phyloP scores from a whole-genome alignment of 2,888 invertebrate genomes.

The Monopis laevigella region DNA sequence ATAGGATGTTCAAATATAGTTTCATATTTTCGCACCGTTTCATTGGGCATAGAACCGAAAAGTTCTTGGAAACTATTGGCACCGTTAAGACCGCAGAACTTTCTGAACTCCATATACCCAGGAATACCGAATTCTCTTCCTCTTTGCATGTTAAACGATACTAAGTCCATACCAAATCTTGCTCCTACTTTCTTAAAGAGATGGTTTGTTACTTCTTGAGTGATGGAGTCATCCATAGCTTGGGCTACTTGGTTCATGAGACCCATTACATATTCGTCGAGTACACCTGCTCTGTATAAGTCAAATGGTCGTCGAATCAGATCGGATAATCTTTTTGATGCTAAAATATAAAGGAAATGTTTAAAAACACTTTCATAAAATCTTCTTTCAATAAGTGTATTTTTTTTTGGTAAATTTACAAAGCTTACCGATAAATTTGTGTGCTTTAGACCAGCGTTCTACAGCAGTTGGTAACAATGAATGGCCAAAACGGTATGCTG shows the following conservation, averaged over 20 bases:
- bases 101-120: conserved; percentile 92
- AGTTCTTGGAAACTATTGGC: conserved; percentile 82
- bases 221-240: conserved; percentile 95
- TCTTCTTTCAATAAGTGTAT: not conserved
- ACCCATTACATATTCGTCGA: conserved; percentile 93
- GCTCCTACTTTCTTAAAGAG: conserved; percentile 85
- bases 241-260: conserved; percentile 94
- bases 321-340: conserved; percentile 88
- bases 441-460: conserved; percentile 94
- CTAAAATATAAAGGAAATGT: conserved; percentile 63
- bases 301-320: conserved; percentile 90
- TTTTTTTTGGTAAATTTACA: conserved; percentile 2
- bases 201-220: conserved; percentile 90
- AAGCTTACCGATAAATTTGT: conserved; percentile 85
- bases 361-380: not conserved
- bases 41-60: conserved; percentile 88
- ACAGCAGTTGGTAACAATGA: conserved; percentile 89
- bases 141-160: conserved; percentile 93
- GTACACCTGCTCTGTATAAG: conserved; percentile 87
- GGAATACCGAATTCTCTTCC: conserved; percentile 92
- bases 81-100: conserved; percentile 86
- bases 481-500: conserved; percentile 92
- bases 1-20: conserved; percentile 89
- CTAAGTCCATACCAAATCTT: conserved; percentile 87
- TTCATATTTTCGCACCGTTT: conserved; percentile 83